A percentile compares a stretch with the other conserved stretches of the same genome.
Conservation (phyloP, 2,113 vertebrate species). For the Fulmarus glacialis region DNA sequence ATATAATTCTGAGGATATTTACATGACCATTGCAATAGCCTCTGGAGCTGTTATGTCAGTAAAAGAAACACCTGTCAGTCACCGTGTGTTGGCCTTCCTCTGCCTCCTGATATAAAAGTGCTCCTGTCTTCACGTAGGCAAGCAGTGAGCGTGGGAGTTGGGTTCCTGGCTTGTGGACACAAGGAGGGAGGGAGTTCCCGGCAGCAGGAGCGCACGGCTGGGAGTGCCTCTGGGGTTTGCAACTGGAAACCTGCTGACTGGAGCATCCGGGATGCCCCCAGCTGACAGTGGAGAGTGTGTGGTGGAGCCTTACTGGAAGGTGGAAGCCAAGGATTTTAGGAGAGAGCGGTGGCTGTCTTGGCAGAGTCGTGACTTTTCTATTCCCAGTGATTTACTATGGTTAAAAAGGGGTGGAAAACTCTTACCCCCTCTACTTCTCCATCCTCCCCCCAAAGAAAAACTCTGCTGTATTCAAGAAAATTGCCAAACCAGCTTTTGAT, state of each 20-base stretch:
- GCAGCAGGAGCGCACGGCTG: not conserved
- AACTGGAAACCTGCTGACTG: fast-evolving
- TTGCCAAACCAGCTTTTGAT: not conserved
- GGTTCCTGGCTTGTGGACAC: not conserved
- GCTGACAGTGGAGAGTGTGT: not conserved
- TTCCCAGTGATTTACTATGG: not conserved
- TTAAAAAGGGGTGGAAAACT: not conserved
- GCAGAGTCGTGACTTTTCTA: not conserved
- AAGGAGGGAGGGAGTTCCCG: not conserved
- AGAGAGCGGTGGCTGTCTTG: not conserved
- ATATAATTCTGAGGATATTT: not conserved
- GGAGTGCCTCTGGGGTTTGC: not conserved
- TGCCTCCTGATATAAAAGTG: not conserved
- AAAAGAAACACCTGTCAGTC: not conserved
- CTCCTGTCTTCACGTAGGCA: not conserved
- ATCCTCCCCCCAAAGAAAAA: not conserved
- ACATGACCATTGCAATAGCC: not conserved
- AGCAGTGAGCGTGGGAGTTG: fast-evolving
- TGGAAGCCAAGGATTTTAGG: not conserved
- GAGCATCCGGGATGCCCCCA: not conserved
- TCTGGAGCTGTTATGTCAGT: not conserved
- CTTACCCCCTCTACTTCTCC: not conserved
- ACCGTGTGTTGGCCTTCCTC: not conserved
- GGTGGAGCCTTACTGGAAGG: not conserved
- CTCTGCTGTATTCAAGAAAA: not conserved